Conservation (phyloP, 2,888 invertebrate species). For the Papilio elwesi region DNA sequence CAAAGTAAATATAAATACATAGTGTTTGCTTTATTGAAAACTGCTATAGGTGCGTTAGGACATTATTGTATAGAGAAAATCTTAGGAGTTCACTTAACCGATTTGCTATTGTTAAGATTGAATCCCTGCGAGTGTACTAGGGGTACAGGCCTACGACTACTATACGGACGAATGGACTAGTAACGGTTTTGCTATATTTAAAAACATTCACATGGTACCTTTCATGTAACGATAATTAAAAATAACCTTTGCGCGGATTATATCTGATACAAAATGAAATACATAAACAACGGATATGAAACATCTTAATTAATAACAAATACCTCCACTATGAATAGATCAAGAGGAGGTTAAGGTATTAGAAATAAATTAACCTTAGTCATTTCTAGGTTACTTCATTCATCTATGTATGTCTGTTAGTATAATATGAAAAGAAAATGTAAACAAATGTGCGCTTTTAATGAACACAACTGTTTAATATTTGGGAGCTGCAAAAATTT, state of each 20-base stretch:
- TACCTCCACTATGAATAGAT: background rate
- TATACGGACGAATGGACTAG: background rate
- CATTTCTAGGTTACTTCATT: conserved; percentile 28
- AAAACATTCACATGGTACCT: background rate
- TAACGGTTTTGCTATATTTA: background rate
- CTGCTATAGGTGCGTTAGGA: no score
- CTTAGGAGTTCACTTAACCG: no score
- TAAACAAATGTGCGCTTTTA: conserved; percentile 16
- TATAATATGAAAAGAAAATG: conserved; percentile 6
- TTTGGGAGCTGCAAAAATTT: conserved; percentile 10
- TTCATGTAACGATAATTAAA: background rate
- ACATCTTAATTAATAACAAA: background rate
- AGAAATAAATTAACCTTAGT: conserved; percentile 14
- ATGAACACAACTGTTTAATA: conserved; percentile 1
- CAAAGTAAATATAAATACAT: background rate
- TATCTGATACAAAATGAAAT: background rate
- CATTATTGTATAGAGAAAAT: no score
- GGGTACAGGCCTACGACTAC: no score
- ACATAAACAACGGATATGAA: conserved; percentile 18
- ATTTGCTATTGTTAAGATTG: no score
- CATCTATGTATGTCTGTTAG: conserved; percentile 5
- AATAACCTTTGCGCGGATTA: conserved; percentile 3
- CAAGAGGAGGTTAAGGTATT: background rate
- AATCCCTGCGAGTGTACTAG: no score
- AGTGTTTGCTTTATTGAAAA: background rate